Evolutionary conservation across 1,140 invertebrate genomes (phyloP).

Genomic region (Temnothorax nylanderi): DNA sequence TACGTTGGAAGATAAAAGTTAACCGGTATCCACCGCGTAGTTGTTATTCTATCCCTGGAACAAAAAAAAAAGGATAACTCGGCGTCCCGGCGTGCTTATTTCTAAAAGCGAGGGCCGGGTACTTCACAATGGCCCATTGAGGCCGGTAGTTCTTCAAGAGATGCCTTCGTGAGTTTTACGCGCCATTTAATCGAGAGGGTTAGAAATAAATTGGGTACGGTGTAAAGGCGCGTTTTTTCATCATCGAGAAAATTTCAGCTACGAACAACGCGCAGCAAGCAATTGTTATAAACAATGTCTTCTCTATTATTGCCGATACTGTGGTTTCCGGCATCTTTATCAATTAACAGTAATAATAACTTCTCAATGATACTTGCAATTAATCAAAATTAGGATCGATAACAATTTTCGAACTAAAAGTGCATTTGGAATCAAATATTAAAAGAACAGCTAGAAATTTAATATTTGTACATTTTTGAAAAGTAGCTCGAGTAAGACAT

Average conservation of each 20-base stretch:
- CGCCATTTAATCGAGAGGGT: conserved; percentile 50
- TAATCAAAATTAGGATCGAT: neutral
- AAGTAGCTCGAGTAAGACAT: neutral
- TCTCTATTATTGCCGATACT: neutral
- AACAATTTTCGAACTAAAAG: neutral
- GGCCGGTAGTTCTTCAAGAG: conserved; percentile 30
- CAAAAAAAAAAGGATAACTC: conserved; percentile 10
- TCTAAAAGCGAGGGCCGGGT: conserved; percentile 25
- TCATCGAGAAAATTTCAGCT: neutral
- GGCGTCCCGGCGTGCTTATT: conserved; percentile 38
- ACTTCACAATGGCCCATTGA: conserved; percentile 44
- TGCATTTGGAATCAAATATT: neutral
- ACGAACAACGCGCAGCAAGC: neutral
- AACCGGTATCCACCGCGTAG: conserved; percentile 46
- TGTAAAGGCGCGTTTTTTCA: neutral
- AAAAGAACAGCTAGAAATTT: neutral
- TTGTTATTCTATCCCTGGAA: conserved; percentile 43
- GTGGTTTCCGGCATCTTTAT: neutral
- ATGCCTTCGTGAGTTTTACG: conserved; percentile 35
- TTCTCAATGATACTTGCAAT: neutral
- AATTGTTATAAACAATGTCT: neutral
- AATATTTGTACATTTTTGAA: neutral
- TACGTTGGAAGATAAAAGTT: conserved; percentile 52
- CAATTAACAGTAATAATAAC: neutral
- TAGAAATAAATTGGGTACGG: conserved; percentile 31